Evolutionary conservation across 2,113 vertebrate genomes (phyloP).

Genomic region (Muntiacus muntjak): DNA sequence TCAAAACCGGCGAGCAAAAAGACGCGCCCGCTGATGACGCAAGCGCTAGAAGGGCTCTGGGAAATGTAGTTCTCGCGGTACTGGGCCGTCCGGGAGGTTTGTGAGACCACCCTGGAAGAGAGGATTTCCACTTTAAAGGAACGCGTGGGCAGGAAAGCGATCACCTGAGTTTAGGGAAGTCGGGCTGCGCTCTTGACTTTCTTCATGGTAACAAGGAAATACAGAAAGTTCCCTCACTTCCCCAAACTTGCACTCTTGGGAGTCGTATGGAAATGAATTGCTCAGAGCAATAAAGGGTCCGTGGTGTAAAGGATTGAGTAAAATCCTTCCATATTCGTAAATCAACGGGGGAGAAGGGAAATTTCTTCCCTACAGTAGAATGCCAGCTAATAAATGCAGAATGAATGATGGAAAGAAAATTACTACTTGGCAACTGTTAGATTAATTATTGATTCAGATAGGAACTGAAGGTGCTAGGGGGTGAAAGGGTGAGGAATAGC

Average conservation of each 20-base stretch:
- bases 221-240: not conserved
- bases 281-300: not conserved
- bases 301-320: not conserved
- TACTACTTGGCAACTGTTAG: not conserved
- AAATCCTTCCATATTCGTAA: not conserved
- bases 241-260: not conserved
- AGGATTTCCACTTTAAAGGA: not conserved
- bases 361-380: not conserved
- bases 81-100: rapidly evolving
- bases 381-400: not conserved
- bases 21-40: constrained; percentile 61
- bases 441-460: not conserved
- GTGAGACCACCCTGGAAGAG: rapidly evolving
- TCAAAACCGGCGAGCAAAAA: not conserved
- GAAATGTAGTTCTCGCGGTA: constrained; percentile 73
- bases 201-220: not conserved
- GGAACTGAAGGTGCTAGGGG: not conserved
- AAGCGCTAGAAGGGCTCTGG: not conserved
- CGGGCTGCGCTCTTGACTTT: not conserved
- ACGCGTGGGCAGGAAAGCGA: not conserved
- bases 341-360: not conserved
- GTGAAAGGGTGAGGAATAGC: not conserved
- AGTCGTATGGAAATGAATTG: not conserved
- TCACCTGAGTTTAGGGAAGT: not conserved
- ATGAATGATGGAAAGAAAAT: not conserved